Base-by-base conservation (phyloP, 2,113 vertebrate species). In the Boleophthalmus pectinirostris region DNA sequence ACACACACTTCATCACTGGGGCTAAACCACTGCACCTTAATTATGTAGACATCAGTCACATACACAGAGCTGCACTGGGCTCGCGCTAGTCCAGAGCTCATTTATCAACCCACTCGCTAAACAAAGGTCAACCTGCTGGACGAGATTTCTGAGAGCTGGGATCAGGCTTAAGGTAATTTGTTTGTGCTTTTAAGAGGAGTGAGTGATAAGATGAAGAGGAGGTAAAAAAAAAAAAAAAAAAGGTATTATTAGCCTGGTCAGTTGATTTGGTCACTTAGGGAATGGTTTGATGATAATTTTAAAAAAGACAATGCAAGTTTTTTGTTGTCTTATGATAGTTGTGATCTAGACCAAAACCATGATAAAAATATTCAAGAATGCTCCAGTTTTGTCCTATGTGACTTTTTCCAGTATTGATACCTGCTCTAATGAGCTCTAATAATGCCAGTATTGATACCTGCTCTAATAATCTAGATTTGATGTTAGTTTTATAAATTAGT, bases 21-120 rank as follows among this genome's bases (percentile, higher is more conserved):
- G 82, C 86, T 89, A 89, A 91, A 91, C 82, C 85, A 75, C 86
- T 78, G 86, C 83, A 75, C 87, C 82, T 90, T 92, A 92, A 93
- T 93, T 93, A 93, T 93, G 92, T 92, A 91, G 90, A 91, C 91
- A 93, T 93, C 90, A 88, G 86, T 93, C 91, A 91, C 38, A 83
- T 89, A 90, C 75, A 85, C 84, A 83, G 75, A 66, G 83, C 81
- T 72, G 21, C 78, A 47, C 69, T 35, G 83, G 79, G 84, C 83
- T 61, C 74, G 70, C 84, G 74, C 70, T 82, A 80, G 73, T 63
- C 9, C 72, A 73, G 77, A 86, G 90, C 90, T 92, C 89, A 89
- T 93, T 91, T 85, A 89, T 93, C 92, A 92, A 77, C 57, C 74
- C 77, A 75, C 78, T 74, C 77, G 23, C 67, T 82, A 92, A 92